These are phyloP conservation scores for Limonius californicus DNA, from an alignment of 1,140 invertebrate species.

Conservation along the genomic window DNA sequence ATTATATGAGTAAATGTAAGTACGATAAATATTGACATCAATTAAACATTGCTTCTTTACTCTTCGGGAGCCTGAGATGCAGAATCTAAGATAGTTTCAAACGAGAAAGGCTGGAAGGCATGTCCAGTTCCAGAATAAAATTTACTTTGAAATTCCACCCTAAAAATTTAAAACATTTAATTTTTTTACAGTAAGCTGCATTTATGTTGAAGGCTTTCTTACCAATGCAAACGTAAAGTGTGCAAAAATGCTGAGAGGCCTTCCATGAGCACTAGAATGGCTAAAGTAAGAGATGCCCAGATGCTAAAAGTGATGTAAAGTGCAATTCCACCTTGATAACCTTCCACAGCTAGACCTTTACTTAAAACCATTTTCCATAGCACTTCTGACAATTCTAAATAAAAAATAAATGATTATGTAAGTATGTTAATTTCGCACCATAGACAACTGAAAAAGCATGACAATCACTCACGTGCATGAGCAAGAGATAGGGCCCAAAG, in stretches of 20 bases:
- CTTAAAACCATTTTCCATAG: conserved; percentile 93
- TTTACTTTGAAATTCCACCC: conserved; percentile 96
- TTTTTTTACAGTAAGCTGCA: background rate
- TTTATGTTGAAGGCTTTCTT: conserved; percentile 25
- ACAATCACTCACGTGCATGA: conserved; percentile 82
- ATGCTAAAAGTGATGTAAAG: conserved; percentile 76
- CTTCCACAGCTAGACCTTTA: conserved; percentile 61
- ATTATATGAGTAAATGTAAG: no score
- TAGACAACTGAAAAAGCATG: no score
- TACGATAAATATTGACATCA: no score
- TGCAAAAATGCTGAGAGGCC: conserved; percentile 97
- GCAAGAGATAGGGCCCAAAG: conserved; percentile 97
- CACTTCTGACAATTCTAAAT: conserved; percentile 92
- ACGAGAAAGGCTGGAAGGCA: conserved; percentile 91
- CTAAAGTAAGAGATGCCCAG: conserved; percentile 83
- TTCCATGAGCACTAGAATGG: conserved; percentile 97
- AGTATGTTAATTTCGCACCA: background rate
- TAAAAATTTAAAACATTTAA: conserved; percentile 40
- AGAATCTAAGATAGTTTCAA: conserved; percentile 83
- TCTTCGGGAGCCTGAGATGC: conserved; percentile 51
- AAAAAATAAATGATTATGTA: background rate
- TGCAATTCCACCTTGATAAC: conserved; percentile 68
- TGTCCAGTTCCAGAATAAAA: conserved; percentile 92
- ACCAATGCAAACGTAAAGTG: conserved; percentile 97
- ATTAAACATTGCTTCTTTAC: no score